Percentiles rank a stretch among this genome's conserved stretches.
These are phyloP conservation scores for Grapholita molesta DNA, from an alignment of 1,140 invertebrate genomes.

Conservation along the genomic window DNA sequence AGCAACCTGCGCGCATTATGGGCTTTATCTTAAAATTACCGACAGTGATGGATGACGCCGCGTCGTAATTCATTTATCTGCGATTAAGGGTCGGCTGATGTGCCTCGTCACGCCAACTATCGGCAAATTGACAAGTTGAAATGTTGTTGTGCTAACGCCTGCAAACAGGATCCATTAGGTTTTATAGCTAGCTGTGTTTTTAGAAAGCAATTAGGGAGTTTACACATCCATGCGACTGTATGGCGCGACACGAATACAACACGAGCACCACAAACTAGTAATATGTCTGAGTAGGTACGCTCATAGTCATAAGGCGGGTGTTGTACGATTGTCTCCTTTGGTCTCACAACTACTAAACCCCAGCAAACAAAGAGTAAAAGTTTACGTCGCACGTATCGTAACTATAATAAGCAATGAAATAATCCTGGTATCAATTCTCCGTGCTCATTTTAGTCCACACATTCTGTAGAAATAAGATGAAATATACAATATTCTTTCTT, in stretches of 20 bases:
- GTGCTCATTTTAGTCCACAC: neutral
- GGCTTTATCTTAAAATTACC: slow-evolving; percentile 66
- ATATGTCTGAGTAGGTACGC: neutral
- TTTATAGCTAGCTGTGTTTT: slow-evolving; percentile 9
- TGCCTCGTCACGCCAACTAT: slow-evolving; percentile 30
- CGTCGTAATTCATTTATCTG: slow-evolving; percentile 63
- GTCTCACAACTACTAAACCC: neutral
- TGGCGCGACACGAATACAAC: neutral
- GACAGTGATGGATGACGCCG: slow-evolving; percentile 60
- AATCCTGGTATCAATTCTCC: neutral
- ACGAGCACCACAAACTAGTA: neutral
- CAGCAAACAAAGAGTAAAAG: neutral
- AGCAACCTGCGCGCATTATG: slow-evolving; percentile 46
- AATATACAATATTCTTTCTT: neutral
- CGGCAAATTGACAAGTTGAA: slow-evolving; percentile 45
- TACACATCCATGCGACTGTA: neutral
- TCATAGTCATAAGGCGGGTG: neutral
- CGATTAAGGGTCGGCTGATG: slow-evolving; percentile 46
- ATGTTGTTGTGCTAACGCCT: slow-evolving; percentile 20
- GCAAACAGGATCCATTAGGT: slow-evolving; percentile 14
- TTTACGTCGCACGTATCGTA: neutral
- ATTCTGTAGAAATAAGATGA: neutral
- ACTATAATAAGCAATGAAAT: neutral
- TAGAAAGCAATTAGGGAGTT: neutral
- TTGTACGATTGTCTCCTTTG: neutral